These are phyloP conservation scores for Prunella strophiata DNA, from an alignment of 2,797 vertebrate species.

Conservation along the genomic window DNA sequence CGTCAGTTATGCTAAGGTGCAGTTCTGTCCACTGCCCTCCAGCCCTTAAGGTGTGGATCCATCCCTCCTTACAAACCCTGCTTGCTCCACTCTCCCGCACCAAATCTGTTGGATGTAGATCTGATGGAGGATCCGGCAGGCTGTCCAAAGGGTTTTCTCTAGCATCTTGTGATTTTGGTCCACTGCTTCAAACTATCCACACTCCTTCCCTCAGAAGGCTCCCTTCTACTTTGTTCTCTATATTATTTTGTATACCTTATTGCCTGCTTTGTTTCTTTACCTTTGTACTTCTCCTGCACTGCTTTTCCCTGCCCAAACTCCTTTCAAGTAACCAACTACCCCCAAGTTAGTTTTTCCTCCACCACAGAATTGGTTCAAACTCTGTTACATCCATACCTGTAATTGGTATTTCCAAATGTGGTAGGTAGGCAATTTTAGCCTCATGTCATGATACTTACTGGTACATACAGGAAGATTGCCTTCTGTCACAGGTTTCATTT, in stretches of 20 bases:
- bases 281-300: background rate
- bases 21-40: fast-evolving
- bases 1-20: background rate
- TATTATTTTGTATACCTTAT: background rate
- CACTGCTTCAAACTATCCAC: no score
- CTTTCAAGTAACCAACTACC: background rate
- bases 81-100: background rate
- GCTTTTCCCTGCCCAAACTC: background rate
- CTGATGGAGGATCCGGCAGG: background rate
- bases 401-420: background rate
- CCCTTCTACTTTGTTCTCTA: fast-evolving
- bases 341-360: background rate
- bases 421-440: background rate
- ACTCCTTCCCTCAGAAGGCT: background rate
- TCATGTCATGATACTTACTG: background rate
- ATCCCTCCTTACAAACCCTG: background rate
- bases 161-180: background rate
- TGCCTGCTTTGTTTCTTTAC: background rate
- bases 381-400: background rate
- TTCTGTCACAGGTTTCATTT: background rate
- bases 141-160: background rate
- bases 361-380: background rate
- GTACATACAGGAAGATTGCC: background rate
- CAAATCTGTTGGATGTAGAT: background rate
- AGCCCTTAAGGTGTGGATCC: background rate